These are phyloP conservation scores for Paramormyrops kingsleyae DNA, from an alignment of 2,113 vertebrate genomes.

Conservation along the genomic window DNA sequence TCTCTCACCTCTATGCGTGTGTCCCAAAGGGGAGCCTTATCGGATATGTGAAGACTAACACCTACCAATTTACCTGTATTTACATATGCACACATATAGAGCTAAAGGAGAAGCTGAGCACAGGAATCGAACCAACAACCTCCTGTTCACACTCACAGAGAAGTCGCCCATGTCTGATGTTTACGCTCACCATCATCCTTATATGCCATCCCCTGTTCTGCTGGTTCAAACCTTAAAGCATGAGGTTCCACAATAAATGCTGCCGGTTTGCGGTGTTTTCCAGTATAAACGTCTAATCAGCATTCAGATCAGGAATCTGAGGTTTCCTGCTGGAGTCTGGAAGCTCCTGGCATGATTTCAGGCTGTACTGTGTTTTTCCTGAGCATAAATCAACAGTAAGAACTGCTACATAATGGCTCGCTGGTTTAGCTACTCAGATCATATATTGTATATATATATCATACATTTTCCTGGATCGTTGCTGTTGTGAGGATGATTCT, in stretches of 20 bases:
- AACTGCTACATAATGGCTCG: neutral
- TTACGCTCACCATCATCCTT: neutral
- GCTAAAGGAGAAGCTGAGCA: neutral
- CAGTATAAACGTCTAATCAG: neutral
- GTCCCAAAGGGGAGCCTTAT: neutral
- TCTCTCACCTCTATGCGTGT: neutral
- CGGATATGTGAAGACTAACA: neutral
- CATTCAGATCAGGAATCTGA: neutral
- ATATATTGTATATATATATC: neutral
- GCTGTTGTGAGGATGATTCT: neutral
- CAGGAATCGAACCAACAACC: neutral
- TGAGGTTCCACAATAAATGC: neutral
- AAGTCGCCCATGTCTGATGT: neutral
- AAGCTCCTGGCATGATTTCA: slow-evolving; percentile 1
- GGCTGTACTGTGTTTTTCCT: neutral
- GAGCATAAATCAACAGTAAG: neutral
- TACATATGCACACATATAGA: neutral
- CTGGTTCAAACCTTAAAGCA: neutral
- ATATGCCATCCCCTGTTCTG: neutral
- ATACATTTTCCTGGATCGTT: neutral
- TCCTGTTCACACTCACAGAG: neutral
- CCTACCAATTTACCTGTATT: neutral
- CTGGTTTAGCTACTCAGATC: neutral
- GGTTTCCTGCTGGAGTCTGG: neutral
- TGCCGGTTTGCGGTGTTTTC: neutral